Base-by-base conservation (phyloP, 2,888 invertebrate species). In the Notodonta dromedarius region DNA sequence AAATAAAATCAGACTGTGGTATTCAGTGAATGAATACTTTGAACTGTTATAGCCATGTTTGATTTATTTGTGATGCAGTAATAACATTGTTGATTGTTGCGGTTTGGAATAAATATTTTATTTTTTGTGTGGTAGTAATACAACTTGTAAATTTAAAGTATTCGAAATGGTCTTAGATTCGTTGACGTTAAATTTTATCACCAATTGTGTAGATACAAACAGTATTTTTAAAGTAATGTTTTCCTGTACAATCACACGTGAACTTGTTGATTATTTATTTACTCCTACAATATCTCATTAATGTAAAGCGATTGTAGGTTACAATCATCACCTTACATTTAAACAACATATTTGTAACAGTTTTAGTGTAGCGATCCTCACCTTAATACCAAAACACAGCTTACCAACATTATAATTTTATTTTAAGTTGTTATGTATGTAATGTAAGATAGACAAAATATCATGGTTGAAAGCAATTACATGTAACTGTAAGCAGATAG, bases 311-410 rank as follows among this genome's bases (percentile, higher is more conserved):
- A 52, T 62, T 59, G 71, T 74, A 75, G 76, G 76, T 35, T 39
- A 54, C 54, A 8, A 54, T 35, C 13, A 35, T 54, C 39, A 54
- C 14, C 32, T n/a, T 54, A 54, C 5, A 40, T n/a, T 39, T 32
- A 4, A 32, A 39, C 13, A 39, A 12, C 24, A 5, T 53, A 32
- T 4, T 52, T 54, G 39, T 39, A 39, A 54, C 54, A 54, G 39
- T 32, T 52, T 82, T 92, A 91, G 90, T 74, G 77, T 91, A 92
- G 91, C 88, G 82, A 85, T 89, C 92, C 91, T 93, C 93, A 93
- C 90, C 88, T 90, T 87, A 88, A 93, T 93, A 93, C 93, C 93
- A 93, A 93, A 93, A 90, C 89, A 93, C 93, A 90, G 91, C 91
- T 93, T 93, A 93, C 93, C 93, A 93, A 90, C 91, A 88, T 88